phyloP scores from a whole-genome alignment of 92 coral and sea anemone species.

The Heteractis magnifica region DNA sequence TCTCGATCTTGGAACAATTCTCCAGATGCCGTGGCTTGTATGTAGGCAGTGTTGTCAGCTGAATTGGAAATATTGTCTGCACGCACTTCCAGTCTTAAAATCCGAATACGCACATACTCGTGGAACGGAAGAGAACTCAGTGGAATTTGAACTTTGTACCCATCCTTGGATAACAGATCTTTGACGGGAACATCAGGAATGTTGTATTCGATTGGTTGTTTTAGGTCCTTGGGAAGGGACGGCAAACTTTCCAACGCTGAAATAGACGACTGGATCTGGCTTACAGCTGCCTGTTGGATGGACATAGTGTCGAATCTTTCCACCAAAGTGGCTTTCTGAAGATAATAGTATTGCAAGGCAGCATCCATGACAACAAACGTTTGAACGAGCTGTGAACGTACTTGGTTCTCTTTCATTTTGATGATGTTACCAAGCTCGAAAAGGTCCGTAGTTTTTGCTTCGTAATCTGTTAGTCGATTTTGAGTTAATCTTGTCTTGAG shows the following conservation, averaged over 20 bases:
- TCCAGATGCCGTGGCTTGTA: conserved; percentile 35
- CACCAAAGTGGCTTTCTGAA: conserved; percentile 26
- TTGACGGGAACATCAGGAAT: conserved; percentile 19
- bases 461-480: conserved; percentile 18
- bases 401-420: conserved; percentile 42
- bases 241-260: conserved; percentile 31
- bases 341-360: conserved; percentile 32
- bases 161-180: conserved; percentile 27
- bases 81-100: conserved; percentile 28
- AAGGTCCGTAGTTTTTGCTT: conserved; percentile 31
- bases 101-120: conserved; percentile 36
- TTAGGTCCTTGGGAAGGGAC: conserved; percentile 16
- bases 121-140: conserved; percentile 40
- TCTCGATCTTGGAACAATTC: conserved; percentile 39
- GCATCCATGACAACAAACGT: conserved; percentile 42
- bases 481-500: conserved; percentile 22
- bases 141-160: conserved; percentile 23
- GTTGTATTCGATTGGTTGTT: conserved; percentile 5
- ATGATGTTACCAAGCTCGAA: conserved; percentile 37
- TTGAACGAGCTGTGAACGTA: conserved; percentile 38
- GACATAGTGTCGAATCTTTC: conserved; percentile 31
- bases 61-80: conserved; percentile 27
- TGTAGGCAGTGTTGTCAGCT: conserved; percentile 30
- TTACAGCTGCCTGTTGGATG: conserved; percentile 32
- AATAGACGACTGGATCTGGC: conserved; percentile 31